Conservation (phyloP, 2,797 vertebrate species). For the Tokudaia muenninki region DNA sequence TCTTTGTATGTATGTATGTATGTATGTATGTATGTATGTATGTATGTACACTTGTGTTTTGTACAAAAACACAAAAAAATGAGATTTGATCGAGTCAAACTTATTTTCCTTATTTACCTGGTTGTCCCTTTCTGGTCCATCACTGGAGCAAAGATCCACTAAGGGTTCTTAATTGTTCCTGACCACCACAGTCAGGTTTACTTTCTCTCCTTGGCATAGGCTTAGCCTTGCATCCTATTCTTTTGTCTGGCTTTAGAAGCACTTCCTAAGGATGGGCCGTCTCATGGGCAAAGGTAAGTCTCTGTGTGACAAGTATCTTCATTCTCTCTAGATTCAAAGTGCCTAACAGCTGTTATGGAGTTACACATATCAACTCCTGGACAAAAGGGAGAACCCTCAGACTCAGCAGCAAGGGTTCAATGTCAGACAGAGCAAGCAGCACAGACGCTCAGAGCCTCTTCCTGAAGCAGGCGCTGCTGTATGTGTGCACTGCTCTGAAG, state of each 20-base stretch:
- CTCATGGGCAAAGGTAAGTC: neutral
- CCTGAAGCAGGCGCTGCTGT: neutral
- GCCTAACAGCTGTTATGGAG: neutral
- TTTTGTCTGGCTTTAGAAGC: neutral
- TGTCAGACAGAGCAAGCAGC: slow-evolving; percentile 30
- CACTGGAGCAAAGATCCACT: too few species aligned
- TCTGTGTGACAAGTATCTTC: neutral
- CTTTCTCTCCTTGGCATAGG: neutral
- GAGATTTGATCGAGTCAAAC: too few species aligned
- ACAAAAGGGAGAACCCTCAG: neutral
- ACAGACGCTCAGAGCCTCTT: neutral
- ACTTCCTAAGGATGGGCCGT: neutral
- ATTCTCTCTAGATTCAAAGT: neutral
- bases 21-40: too few species aligned
- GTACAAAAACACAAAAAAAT: too few species aligned
- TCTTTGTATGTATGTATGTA: too few species aligned
- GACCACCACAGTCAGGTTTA: neutral
- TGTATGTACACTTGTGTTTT: too few species aligned
- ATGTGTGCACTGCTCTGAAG: neutral
- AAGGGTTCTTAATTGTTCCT: neutral
- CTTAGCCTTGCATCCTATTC: neutral
- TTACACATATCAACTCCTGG: neutral
- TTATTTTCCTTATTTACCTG: too few species aligned
- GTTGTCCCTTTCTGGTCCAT: too few species aligned
- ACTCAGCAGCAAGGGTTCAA: slow-evolving; percentile 17